Percentiles rank a stretch among this genome's conserved stretches.
Conservation (phyloP, 2,113 vertebrate species). For the Gobiocypris rarus region DNA sequence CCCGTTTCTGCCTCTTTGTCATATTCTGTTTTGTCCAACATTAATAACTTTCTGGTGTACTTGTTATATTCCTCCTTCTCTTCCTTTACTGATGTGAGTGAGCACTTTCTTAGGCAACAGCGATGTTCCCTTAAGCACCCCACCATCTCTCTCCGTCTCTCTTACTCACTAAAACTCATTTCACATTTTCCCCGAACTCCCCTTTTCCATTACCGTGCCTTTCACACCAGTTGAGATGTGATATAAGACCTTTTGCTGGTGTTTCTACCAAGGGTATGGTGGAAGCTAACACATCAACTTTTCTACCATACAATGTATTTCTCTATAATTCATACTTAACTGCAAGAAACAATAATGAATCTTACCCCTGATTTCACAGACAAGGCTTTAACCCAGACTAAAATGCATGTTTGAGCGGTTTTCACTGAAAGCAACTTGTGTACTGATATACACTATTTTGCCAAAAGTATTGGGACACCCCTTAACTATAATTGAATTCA, state of each 20-base stretch:
- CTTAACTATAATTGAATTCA: too few relatives aligned
- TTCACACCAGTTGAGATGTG: slow-evolving; percentile 10
- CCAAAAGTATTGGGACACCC: too few relatives aligned
- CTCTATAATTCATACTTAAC: not conserved
- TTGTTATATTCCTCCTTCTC: not conserved
- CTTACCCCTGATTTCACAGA: not conserved
- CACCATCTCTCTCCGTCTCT: not conserved
- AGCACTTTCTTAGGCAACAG: not conserved
- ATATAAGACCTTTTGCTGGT: not conserved
- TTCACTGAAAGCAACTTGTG: too few relatives aligned
- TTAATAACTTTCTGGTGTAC: not conserved
- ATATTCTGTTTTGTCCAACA: not conserved
- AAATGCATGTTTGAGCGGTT: too few relatives aligned
- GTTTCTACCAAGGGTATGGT: not conserved
- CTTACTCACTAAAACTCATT: slow-evolving; percentile 10
- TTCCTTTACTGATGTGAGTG: not conserved
- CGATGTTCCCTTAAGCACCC: not conserved
- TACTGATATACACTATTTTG: too few relatives aligned
- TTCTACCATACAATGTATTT: not conserved
- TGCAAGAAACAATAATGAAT: not conserved
- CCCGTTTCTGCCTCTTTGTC: not conserved
- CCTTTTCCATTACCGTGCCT: slow-evolving; percentile 17
- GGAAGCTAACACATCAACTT: not conserved
- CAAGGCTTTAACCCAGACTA: too few relatives aligned
- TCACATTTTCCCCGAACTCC: not conserved